Conservation (phyloP, 2,113 vertebrate species). For the Actenoides hombroni region DNA sequence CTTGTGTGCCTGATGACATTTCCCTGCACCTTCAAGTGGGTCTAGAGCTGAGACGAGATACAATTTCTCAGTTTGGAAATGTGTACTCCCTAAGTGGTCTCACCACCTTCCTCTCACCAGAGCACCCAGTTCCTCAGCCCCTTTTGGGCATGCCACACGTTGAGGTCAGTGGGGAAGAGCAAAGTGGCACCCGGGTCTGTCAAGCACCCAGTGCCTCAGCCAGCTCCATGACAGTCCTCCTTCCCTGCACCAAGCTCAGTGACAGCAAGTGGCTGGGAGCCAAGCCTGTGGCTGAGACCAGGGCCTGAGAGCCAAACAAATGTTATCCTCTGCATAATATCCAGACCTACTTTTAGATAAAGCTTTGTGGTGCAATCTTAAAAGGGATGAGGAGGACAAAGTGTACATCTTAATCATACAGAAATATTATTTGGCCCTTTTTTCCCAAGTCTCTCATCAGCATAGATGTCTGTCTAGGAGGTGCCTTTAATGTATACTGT, state of each 20-base stretch:
- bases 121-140: not conserved
- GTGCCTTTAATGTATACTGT: not conserved
- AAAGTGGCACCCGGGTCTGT: fast-evolving
- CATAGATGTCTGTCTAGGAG: not conserved
- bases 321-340: not conserved
- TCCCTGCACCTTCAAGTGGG: not conserved
- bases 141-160: fast-evolving
- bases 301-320: not conserved
- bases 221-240: fast-evolving
- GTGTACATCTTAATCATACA: not conserved
- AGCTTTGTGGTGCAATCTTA: not conserved
- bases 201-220: not conserved
- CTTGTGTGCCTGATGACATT: not conserved
- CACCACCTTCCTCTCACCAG: not conserved
- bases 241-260: fast-evolving
- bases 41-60: fast-evolving
- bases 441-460: not conserved
- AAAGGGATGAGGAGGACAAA: not conserved
- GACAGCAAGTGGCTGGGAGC: fast-evolving
- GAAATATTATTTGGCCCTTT: not conserved
- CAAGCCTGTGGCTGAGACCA: too few relatives aligned
- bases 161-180: not conserved
- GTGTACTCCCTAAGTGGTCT: not conserved
- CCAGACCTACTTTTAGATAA: not conserved
- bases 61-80: not conserved